A percentile compares a stretch with the other conserved stretches of the same genome.
Evolutionary conservation across 2,888 invertebrate genomes (phyloP).

Genomic region (Heliothis peltigera): DNA sequence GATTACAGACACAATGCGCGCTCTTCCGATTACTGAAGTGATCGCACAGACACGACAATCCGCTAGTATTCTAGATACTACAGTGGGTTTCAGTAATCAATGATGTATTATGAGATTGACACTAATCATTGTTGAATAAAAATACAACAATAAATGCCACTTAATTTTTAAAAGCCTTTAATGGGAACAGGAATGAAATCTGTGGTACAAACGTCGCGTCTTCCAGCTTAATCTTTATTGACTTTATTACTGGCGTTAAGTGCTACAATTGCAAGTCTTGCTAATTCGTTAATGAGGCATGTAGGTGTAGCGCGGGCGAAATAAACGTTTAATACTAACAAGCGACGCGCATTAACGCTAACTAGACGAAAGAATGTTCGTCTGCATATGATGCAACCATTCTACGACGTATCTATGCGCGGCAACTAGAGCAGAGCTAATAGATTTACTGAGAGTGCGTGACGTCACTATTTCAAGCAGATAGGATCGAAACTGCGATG

Average conservation of each 20-base stretch:
- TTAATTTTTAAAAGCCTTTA: slow-evolving; percentile 34
- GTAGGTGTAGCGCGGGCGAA: slow-evolving; percentile 89
- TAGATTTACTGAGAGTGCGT: slow-evolving; percentile 71
- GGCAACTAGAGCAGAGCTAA: slow-evolving; percentile 66
- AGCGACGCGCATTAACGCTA: slow-evolving; percentile 79
- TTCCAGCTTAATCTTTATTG: slow-evolving; percentile 73
- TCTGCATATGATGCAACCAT: slow-evolving; percentile 69
- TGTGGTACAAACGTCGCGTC: slow-evolving; percentile 66
- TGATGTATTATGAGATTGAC: slow-evolving; percentile 16
- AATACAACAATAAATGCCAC: slow-evolving; percentile 16
- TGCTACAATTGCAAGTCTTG: slow-evolving; percentile 85
- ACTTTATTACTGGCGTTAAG: slow-evolving; percentile 82
- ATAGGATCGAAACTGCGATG: slow-evolving; percentile 69
- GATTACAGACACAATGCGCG: slow-evolving; percentile 73
- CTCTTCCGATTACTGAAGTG: slow-evolving; percentile 55
- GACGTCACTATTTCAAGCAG: slow-evolving; percentile 64
- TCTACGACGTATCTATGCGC: slow-evolving; percentile 29
- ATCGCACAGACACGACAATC: slow-evolving; percentile 38
- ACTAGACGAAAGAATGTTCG: slow-evolving; percentile 74
- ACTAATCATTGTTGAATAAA: slow-evolving; percentile 13
- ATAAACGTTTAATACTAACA: slow-evolving; percentile 81
- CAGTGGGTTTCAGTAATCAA: neutral
- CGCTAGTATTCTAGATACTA: slow-evolving; percentile 25
- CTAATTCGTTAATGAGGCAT: slow-evolving; percentile 89
- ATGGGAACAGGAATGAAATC: slow-evolving; percentile 42